These are phyloP conservation scores for Coptodon rendalli DNA, from an alignment of 2,113 vertebrate species.

Conservation along the genomic window DNA sequence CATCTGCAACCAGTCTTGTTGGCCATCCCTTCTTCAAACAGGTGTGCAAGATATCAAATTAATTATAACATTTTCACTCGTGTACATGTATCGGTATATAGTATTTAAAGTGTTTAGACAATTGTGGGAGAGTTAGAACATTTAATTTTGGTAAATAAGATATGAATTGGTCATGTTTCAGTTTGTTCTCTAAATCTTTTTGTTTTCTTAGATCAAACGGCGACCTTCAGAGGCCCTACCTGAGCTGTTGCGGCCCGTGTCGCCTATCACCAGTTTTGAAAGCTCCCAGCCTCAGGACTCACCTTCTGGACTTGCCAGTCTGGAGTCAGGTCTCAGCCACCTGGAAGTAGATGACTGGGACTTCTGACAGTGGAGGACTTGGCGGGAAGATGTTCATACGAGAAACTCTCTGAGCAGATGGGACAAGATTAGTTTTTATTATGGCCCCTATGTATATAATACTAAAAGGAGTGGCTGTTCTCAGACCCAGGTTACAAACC, in stretches of 20 bases:
- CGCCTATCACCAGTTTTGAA: conserved; percentile 81
- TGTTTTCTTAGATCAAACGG: conserved; percentile 81
- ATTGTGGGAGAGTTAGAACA: background rate
- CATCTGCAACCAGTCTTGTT: conserved; percentile 82
- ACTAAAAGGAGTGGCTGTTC: conserved; percentile 10
- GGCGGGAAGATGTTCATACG: background rate
- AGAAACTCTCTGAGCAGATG: background rate
- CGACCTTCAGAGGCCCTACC: conserved; percentile 88
- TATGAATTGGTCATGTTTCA: background rate
- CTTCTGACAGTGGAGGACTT: conserved; percentile 73
- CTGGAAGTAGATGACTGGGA: conserved; percentile 97
- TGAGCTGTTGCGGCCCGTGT: conserved; percentile 84
- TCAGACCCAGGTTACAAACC: conserved; percentile 30
- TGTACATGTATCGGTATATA: background rate
- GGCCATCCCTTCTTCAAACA: conserved; percentile 97
- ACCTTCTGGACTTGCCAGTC: conserved; percentile 79
- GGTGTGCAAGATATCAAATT: conserved; percentile 64
- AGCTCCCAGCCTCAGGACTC: conserved; percentile 74
- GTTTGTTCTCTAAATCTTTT: background rate
- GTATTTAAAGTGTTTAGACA: background rate
- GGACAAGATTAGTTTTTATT: conserved; percentile 16
- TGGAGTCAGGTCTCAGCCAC: conserved; percentile 86
- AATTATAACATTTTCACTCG: background rate
- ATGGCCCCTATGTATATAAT: conserved; percentile 33
- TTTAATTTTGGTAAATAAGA: background rate